A percentile compares a stretch with the other conserved stretches of the same genome.
phyloP scores from a whole-genome alignment of 2,113 vertebrate genomes.

The Enhydra lutris region DNA sequence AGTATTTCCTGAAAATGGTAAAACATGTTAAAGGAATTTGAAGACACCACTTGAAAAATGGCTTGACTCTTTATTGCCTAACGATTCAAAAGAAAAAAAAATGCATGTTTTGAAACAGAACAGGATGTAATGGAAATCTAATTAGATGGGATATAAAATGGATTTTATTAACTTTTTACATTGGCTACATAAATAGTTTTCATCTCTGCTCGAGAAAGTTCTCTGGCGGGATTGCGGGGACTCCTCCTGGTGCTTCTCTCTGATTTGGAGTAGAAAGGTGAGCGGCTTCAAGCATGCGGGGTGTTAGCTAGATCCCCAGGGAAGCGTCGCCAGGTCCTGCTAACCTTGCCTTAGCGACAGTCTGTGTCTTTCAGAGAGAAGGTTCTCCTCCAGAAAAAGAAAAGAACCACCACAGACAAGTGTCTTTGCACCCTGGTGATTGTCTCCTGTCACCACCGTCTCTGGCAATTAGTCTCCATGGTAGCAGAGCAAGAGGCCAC shows the following conservation, averaged over 20 bases:
- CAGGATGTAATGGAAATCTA: constrained; percentile 74
- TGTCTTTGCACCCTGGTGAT: not conserved
- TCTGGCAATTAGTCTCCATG: not conserved
- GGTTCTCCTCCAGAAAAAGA: not conserved
- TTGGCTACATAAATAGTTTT: constrained; percentile 54
- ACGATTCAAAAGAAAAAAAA: constrained; percentile 63
- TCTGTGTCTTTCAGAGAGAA: not conserved
- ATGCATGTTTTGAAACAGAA: constrained; percentile 53
- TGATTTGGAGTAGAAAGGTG: not conserved
- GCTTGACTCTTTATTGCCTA: constrained; percentile 53
- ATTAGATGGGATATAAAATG: constrained; percentile 58
- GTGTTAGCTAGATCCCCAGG: not conserved
- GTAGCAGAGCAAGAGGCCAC: not conserved
- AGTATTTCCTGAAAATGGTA: constrained; percentile 56
- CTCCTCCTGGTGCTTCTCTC: not conserved
- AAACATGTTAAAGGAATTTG: constrained; percentile 37
- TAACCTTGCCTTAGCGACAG: not conserved
- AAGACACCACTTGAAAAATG: constrained; percentile 68
- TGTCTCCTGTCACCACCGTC: not conserved
- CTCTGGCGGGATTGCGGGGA: not conserved
- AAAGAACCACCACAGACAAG: not conserved
- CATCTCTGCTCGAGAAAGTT: constrained; percentile 39
- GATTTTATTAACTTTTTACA: constrained; percentile 71
- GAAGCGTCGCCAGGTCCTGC: not conserved
- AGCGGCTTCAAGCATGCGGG: not conserved